Base-by-base conservation (phyloP, 2,797 vertebrate genomes). In the Megalops cyprinoides region DNA sequence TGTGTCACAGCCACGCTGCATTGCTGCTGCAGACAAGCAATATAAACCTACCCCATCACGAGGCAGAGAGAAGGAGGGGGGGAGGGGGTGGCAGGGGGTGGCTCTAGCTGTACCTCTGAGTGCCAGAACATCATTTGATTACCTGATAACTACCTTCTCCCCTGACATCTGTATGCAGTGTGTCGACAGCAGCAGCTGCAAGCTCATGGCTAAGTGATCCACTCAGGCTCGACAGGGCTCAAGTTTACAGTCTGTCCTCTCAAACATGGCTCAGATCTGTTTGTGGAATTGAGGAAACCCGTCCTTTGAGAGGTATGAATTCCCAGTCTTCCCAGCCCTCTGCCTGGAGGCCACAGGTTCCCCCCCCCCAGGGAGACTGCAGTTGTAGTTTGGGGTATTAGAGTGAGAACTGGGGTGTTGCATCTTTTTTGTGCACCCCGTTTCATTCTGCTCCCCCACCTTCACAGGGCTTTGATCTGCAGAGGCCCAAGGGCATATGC, bases 51-150 rank as follows among this genome's bases (percentile, higher is more conserved):
- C 25, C 37, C 79, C 18, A n/a, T 48, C 76, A 78, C 67, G 65
- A 73, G n/a, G 76, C 78, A 75, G 65, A 9, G 14, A 69, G 81
- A 65, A 56, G 1, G 65, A 56, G n/a, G 37, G 23, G 37, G 28
- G 4, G 31, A 5, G 15, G 39, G 51, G 42, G 58, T 7, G 49
- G 44, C n/a, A 56, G 51, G n/a, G n/a, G 34, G 73, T 69, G 48
- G 56, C 74, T 34, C 18, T 25, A 10, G 77, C 56, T 65, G 51
- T 65, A 39, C n/a, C 48, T 31, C 48, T 12, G 37, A 48, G 39
- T 39, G 49, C 78, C 12, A 20, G 6, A 28, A 46, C 71, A 39
- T 83, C 74, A 73, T 82, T 82, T 84, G 49, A 84, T 81, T 81
- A 73, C 77, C 60, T 51, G 44, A 44, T 80, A 58, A 28, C 69